Evolutionary conservation across 2,113 vertebrate species (phyloP).

Genomic region (Chaetodon auriga): DNA sequence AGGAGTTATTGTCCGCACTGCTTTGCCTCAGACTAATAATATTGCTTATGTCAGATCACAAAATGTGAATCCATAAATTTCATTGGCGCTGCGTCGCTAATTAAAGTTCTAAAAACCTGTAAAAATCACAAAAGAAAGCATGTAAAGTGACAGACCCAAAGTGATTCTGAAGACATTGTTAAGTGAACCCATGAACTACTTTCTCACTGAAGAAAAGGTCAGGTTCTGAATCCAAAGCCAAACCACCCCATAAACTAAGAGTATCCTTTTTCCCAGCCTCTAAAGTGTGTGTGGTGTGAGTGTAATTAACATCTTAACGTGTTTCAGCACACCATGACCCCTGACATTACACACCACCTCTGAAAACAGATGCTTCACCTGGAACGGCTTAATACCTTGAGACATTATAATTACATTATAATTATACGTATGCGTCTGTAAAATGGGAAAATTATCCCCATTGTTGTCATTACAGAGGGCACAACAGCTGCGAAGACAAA

Average conservation of each 20-base stretch:
- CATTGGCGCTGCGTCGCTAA: constrained; percentile 11
- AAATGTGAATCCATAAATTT: constrained; percentile 29
- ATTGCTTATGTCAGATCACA: constrained; percentile 2
- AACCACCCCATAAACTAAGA: constrained; percentile 68
- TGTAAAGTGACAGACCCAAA: constrained; percentile 32
- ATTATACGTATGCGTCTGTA: constrained; percentile 3
- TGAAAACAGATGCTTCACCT: constrained; percentile 79
- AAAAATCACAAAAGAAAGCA: constrained; percentile 28
- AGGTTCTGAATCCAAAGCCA: constrained; percentile 64
- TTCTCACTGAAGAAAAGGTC: constrained; percentile 60
- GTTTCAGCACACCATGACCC: constrained; percentile 75
- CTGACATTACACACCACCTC: constrained; percentile 64
- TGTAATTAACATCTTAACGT: constrained; percentile 76
- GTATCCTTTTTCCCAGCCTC: constrained; percentile 70
- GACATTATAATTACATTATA: constrained; percentile 31
- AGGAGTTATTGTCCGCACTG: constrained; percentile 7
- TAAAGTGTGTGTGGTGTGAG: constrained; percentile 52
- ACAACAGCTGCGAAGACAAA: constrained; percentile 9
- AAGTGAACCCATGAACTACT: constrained; percentile 47
- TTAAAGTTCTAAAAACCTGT: constrained; percentile 26
- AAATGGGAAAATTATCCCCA: constrained; percentile 14
- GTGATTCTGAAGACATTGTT: constrained; percentile 54
- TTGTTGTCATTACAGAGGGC: neutral
- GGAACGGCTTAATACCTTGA: constrained; percentile 54
- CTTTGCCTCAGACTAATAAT: constrained; percentile 32